Base-by-base conservation (phyloP, 2,113 vertebrate species). In the Cinclus mexicanus region DNA sequence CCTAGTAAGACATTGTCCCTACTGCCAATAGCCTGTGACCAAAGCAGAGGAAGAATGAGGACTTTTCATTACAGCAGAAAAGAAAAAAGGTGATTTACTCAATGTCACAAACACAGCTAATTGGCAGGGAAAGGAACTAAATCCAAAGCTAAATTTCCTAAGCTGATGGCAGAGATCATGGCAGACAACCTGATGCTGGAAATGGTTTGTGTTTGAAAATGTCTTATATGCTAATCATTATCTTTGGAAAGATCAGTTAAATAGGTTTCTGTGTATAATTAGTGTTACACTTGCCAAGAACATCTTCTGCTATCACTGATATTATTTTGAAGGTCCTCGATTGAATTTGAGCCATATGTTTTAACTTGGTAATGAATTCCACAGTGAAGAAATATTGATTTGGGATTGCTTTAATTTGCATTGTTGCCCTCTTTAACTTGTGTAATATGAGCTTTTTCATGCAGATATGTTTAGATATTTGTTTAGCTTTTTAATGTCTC, bases 271-370 rank as follows among this genome's bases (percentile, higher is more conserved):
- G 50, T 83, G 44, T 64, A 41, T 84, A 95, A 95, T 82, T 69
- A 49, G 18, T 23, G 20, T 42, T 84, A 16, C 15, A 28, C 44
- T 94, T 79, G 53, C 65, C 87, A 95, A 84, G 70, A 87, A 65
- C 53, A 56, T 87, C 37, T 79, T 65, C 71, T 77, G 0, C 55
- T 75, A 84, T 71, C 87, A 53, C 52, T 81, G 87, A 83, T 67
- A 91, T 70, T 10, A 78, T 87, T 92, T 74, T 68, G 21, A 93
- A 94, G 28, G 41, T 82, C 80, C 17, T 94, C 0, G 0, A 81
- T 94, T 87, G 76, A 89, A 93, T 93, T 92, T 56, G 57, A 84
- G 26, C 42, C 89, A 72, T 91, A 82, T 91, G n/a, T 82, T 69
- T 94, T 84, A 89, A 78, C 60, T 70, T 89, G 44, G 29, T 75